Evolutionary conservation across 2,888 invertebrate genomes (phyloP).

Genomic region (Cephus spinipes): DNA sequence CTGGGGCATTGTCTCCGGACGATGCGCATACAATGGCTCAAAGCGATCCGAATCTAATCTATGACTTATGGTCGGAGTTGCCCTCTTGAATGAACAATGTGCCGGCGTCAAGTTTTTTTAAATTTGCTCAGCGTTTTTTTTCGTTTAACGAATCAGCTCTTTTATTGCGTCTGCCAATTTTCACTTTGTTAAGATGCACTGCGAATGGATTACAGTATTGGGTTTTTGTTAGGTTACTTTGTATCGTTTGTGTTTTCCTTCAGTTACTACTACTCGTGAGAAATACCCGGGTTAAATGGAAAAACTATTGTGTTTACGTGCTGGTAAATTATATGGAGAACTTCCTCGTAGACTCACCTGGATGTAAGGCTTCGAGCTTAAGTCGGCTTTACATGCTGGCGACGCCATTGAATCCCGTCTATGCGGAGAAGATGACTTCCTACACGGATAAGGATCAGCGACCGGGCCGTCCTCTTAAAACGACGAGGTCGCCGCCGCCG

Average conservation of each 20-base stretch:
- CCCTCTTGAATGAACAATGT: constrained; percentile 49
- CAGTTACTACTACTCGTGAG: neutral
- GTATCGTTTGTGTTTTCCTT: neutral
- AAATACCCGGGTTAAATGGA: neutral
- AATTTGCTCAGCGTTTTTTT: constrained; percentile 19
- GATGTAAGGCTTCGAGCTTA: neutral
- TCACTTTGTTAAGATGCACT: neutral
- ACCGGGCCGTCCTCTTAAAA: constrained; percentile 43
- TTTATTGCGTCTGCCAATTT: neutral
- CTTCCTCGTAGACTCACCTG: neutral
- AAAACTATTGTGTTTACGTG: neutral
- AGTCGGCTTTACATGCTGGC: neutral
- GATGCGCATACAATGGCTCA: constrained; percentile 53
- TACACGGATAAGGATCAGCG: constrained; percentile 44
- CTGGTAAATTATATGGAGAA: neutral
- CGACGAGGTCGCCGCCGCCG: constrained; percentile 37
- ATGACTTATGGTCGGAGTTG: constrained; percentile 46
- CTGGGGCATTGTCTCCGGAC: constrained; percentile 45
- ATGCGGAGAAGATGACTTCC: constrained; percentile 38
- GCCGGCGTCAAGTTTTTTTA: constrained; percentile 17
- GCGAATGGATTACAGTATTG: neutral
- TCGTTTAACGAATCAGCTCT: constrained; percentile 26
- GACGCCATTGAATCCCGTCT: neutral
- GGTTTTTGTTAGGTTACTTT: neutral
- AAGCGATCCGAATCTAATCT: constrained; percentile 51